Conservation (phyloP, 1,140 invertebrate genomes). For the Scaptomyza hsui region DNA sequence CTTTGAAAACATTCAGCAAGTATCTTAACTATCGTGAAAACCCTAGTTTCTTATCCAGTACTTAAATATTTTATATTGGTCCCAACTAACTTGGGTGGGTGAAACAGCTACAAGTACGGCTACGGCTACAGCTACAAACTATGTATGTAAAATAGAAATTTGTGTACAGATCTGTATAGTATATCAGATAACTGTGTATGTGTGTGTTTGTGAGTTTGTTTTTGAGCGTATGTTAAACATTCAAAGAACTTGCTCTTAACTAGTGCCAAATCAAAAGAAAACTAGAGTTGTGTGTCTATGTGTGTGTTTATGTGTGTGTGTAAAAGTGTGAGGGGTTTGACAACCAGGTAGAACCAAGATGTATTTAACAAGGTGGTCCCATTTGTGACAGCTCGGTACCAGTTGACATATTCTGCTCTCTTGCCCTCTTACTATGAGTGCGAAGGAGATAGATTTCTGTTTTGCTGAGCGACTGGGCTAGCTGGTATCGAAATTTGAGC, state of each 20-base stretch:
- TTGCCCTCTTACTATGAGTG: no score
- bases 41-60: slow-evolving; percentile 4
- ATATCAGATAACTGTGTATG: neutral
- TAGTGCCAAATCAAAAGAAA: slow-evolving; percentile 36
- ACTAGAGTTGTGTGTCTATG: slow-evolving; percentile 3
- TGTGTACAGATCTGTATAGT: slow-evolving; percentile 32
- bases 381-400: no score
- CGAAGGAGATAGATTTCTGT: no score
- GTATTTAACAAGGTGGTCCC: no score
- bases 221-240: slow-evolving; percentile 34
- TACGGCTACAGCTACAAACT: slow-evolving; percentile 26
- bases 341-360: slow-evolving; percentile 39
- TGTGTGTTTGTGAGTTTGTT: slow-evolving; percentile 19
- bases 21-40: slow-evolving; percentile 8
- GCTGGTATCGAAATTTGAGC: no score
- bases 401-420: no score
- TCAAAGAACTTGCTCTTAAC: slow-evolving; percentile 40
- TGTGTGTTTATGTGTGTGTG: slow-evolving; percentile 4
- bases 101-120: slow-evolving; percentile 28
- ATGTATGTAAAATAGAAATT: slow-evolving; percentile 27
- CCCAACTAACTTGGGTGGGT: slow-evolving; percentile 44
- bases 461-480: no score
- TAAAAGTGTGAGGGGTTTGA: slow-evolving; percentile 11
- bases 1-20: neutral
- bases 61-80: slow-evolving; percentile 3